A percentile compares a stretch with the other conserved stretches of the same genome.
Conservation (phyloP, 2,797 vertebrate species). For the Leontocebus nigricollis region DNA sequence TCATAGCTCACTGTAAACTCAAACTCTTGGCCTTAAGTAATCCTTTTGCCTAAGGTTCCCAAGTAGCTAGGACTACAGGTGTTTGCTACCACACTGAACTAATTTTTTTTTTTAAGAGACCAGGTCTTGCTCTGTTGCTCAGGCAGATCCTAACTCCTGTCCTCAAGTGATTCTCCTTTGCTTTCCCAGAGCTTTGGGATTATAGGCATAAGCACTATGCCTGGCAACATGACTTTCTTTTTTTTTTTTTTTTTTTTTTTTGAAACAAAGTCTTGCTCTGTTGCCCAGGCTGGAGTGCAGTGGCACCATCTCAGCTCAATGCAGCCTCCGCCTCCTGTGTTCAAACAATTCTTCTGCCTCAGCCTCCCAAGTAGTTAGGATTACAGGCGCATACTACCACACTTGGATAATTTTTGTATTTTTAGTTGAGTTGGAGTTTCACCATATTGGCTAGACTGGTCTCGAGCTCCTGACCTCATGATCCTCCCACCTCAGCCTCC, state of each 20-base stretch:
- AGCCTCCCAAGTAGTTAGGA: no score
- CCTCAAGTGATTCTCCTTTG: neutral
- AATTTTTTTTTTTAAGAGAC: neutral
- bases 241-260: neutral
- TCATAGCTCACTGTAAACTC: neutral
- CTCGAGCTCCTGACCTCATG: no score
- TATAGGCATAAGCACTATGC: neutral
- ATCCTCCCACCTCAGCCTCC: no score
- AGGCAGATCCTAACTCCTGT: neutral
- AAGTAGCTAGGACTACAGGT: neutral
- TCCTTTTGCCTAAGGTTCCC: neutral
- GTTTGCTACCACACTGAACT: neutral
- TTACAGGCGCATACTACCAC: no score
- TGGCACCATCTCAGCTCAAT: no score
- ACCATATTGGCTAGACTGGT: no score
- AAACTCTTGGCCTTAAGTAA: neutral
- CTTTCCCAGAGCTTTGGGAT: neutral
- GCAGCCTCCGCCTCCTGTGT: no score
- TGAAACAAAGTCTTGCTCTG: no score
- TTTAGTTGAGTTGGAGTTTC: no score
- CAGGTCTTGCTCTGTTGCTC: neutral
- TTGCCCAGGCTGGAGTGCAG: no score
- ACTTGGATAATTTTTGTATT: no score
- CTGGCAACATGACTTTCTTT: neutral
- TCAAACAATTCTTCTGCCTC: no score